Evolutionary conservation across 1,140 invertebrate species (phyloP).

Genomic region (Platyscapa corneri): DNA sequence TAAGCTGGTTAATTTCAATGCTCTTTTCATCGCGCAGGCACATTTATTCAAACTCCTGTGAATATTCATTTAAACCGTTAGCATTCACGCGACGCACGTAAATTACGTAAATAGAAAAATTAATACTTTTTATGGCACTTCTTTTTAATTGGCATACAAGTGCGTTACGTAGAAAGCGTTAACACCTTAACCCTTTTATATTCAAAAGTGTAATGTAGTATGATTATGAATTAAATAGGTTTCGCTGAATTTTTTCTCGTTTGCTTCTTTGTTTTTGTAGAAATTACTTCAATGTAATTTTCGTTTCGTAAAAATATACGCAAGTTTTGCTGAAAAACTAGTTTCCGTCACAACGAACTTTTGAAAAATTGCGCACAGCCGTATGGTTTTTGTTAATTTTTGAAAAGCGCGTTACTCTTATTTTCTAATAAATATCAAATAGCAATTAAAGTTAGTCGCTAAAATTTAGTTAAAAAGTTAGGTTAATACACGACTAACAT

Average conservation of each 20-base stretch:
- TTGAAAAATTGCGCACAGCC: too few species aligned
- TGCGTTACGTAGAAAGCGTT: constrained; percentile 1
- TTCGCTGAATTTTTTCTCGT: background rate
- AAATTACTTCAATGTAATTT: too few species aligned
- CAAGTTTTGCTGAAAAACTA: too few species aligned
- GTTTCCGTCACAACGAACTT: too few species aligned
- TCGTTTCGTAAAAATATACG: too few species aligned
- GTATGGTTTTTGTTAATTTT: too few species aligned
- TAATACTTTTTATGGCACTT: background rate
- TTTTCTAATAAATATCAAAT: too few species aligned
- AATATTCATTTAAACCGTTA: constrained; percentile 38
- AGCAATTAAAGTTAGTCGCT: too few species aligned
- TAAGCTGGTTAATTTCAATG: constrained; percentile 44
- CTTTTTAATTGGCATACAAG: constrained; percentile 9
- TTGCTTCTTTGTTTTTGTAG: background rate
- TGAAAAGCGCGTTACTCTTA: too few species aligned
- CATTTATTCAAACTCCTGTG: background rate
- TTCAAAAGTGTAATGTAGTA: constrained; percentile 1
- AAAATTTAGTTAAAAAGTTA: too few species aligned
- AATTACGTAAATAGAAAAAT: constrained; percentile 34
- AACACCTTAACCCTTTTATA: background rate
- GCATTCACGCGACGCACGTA: background rate
- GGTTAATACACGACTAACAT: too few species aligned
- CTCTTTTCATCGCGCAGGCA: background rate
- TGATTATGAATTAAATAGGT: background rate